phyloP scores from a whole-genome alignment of 2,113 vertebrate species.

The Zingel zingel region DNA sequence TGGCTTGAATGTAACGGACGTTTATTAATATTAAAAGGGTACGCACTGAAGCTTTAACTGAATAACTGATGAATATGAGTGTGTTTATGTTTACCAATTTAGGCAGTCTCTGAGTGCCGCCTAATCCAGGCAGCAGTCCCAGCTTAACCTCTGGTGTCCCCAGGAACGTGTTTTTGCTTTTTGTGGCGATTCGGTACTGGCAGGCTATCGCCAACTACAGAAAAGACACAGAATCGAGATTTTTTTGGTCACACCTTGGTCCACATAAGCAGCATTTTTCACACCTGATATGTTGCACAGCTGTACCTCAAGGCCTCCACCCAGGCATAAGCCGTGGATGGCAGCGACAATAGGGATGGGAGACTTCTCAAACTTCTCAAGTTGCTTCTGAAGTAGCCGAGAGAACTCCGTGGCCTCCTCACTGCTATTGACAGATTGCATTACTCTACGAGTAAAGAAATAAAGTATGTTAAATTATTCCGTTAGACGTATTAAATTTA shows the following conservation, averaged over 20 bases:
- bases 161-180: conserved; percentile 88
- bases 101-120: conserved; percentile 90
- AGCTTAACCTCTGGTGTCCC: conserved; percentile 87
- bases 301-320: too few species aligned
- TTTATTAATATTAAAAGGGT: too few species aligned
- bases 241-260: not conserved
- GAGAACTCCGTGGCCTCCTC: too few species aligned
- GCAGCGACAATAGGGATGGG: too few species aligned
- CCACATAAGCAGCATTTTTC: not conserved
- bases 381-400: too few species aligned
- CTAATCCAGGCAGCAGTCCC: conserved; percentile 88
- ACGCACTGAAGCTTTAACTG: not conserved
- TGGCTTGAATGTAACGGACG: too few species aligned
- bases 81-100: conserved; percentile 86
- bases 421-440: too few species aligned
- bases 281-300: not conserved
- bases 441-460: too few species aligned
- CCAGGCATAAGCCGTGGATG: too few species aligned
- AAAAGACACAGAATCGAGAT: not conserved
- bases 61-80: conserved; percentile 47
- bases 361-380: too few species aligned
- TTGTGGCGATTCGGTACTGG: conserved; percentile 90
- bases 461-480: too few species aligned
- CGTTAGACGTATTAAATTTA: too few species aligned
- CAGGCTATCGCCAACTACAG: conserved; percentile 88